These are phyloP conservation scores for Entomyzon cyanotis DNA, from an alignment of 2,113 vertebrate genomes.

Conservation along the genomic window DNA sequence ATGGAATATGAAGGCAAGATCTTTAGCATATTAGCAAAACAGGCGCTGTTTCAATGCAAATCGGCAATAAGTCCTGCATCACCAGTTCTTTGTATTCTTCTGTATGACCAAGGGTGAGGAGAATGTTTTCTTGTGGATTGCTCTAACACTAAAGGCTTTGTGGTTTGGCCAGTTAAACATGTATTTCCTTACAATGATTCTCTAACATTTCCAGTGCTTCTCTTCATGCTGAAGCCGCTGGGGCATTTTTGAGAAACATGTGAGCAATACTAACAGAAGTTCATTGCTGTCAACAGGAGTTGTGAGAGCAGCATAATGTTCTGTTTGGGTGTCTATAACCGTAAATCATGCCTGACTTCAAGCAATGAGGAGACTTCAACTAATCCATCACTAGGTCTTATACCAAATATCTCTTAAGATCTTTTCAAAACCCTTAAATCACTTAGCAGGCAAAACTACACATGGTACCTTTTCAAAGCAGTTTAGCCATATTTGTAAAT, in stretches of 20 bases:
- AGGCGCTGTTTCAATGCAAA: not conserved
- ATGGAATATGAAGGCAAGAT: not conserved
- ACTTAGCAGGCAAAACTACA: not conserved
- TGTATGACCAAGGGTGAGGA: not conserved
- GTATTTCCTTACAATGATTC: not conserved
- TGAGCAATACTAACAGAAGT: not conserved
- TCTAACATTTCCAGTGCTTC: not conserved
- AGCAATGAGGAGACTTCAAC: not conserved
- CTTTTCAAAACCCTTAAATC: not conserved
- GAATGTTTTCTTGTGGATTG: not conserved
- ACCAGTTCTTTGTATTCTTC: not conserved
- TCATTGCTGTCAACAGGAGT: not conserved
- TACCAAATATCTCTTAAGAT: not conserved
- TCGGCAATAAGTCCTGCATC: not conserved
- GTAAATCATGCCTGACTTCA: not conserved
- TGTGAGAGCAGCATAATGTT: not conserved
- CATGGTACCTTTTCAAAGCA: not conserved
- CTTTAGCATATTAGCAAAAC: not conserved
- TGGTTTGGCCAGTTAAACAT: not conserved
- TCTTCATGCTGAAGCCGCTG: rapidly evolving
- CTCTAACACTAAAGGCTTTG: not conserved
- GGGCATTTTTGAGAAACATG: not conserved
- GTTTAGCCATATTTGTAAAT: not conserved
- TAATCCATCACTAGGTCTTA: not conserved
- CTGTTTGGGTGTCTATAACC: not conserved